phyloP scores from a whole-genome alignment of 2,888 invertebrate genomes.

The Trichopria drosophilae region DNA sequence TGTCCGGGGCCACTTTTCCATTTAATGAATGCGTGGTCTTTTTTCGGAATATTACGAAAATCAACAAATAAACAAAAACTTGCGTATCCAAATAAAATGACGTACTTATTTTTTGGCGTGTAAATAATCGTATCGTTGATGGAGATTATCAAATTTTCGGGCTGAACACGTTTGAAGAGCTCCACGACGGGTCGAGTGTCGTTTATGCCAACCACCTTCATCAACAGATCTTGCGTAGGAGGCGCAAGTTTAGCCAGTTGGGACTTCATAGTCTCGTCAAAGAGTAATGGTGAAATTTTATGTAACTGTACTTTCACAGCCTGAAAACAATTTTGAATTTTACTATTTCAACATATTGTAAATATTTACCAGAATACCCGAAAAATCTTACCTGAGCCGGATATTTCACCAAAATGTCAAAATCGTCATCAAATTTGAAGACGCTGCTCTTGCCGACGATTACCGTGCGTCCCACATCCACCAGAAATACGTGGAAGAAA shows the following conservation, averaged over 20 bases:
- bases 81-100: no score
- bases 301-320: conserved; percentile 65
- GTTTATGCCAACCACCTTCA: conserved; percentile 51
- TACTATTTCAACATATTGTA: conserved; percentile 2
- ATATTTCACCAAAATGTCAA: conserved; percentile 52
- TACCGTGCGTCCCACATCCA: conserved; percentile 62
- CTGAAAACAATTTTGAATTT: conserved; percentile 48
- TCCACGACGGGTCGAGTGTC: conserved; percentile 63
- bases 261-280: conserved; percentile 52
- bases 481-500: conserved; percentile 60
- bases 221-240: conserved; percentile 65
- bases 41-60: no score
- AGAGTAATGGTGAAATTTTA: conserved; percentile 62
- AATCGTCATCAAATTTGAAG: no score
- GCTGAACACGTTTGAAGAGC: conserved; percentile 70
- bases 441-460: no score
- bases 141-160: no score
- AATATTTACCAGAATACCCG: conserved; percentile 59
- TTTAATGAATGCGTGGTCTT: no score
- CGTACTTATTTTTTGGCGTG: no score
- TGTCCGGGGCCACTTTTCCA: no score
- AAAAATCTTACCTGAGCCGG: conserved; percentile 60
- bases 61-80: no score
- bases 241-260: conserved; percentile 59
- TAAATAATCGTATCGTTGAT: no score